Base-by-base conservation (phyloP, 1,140 invertebrate genomes). In the Apis dorsata region DNA sequence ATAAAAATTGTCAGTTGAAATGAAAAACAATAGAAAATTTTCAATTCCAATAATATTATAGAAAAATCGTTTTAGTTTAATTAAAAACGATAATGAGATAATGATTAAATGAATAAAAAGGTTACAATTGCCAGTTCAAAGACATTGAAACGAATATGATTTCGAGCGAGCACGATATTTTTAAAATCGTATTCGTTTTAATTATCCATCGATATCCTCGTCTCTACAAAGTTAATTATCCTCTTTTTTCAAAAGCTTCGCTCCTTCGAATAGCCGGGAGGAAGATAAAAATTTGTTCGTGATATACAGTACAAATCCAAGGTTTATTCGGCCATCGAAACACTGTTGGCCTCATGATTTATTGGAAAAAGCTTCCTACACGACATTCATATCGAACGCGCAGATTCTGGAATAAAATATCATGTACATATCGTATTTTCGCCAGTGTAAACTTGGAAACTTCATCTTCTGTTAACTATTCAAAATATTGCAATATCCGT, bases 301-400 rank as follows among this genome's bases (percentile, higher is more conserved):
- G 21, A 59, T 60, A 34, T 55, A 17, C 34, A 55, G 17, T 55
- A 44, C 34, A 59, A 79, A 59, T 11, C 34, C 65, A 15, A n/a
- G 15, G 24, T 80, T 70, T 44, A 69, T 73, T 73, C 59, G 28
- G 44, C 51, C 84, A 79, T 79, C 71, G 80, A 76, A 79, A 57
- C 69, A 59, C n/a, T 53, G 57, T 7, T 51, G 63, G 55, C 60
- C 79, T 72, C 34, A 66, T 74, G 70, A 86, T 71, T 83, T 87
- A 86, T 87, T 60, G 75, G 62, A 72, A 86, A 87, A 86, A 83
- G 75, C 77, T 86, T 66, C 68, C 53, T 63, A 53, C 78, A 13
- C 34, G 69, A 34, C 28, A 21, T 51, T 60, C 9, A 24, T 59
- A 51, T 51, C n/a, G 62, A 21, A 51, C 62, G 19, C 5, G 44